Evolutionary conservation across 1,140 invertebrate genomes (phyloP).

Genomic region (Oryctes rhinoceros): DNA sequence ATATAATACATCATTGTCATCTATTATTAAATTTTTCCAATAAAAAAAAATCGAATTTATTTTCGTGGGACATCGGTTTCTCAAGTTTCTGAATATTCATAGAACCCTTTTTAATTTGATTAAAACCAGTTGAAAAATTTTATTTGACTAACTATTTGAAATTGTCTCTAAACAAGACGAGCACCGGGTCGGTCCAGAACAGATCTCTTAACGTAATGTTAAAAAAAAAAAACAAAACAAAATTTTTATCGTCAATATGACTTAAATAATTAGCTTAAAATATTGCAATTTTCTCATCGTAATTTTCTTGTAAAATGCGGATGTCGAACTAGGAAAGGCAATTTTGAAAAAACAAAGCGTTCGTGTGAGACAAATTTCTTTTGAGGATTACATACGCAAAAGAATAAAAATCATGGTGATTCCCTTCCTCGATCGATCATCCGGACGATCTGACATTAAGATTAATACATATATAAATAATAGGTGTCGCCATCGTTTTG

Average conservation of each 20-base stretch:
- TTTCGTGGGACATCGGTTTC: too few species aligned
- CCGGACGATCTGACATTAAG: background rate
- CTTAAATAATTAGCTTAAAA: background rate
- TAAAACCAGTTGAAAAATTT: too few species aligned
- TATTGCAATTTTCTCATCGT: background rate
- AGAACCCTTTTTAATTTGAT: too few species aligned
- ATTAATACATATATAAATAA: conserved; percentile 16
- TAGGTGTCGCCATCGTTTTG: conserved; percentile 20
- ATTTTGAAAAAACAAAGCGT: background rate
- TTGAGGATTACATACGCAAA: background rate
- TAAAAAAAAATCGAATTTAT: too few species aligned
- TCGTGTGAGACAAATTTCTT: background rate
- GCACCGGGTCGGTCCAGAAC: too few species aligned
- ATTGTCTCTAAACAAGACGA: too few species aligned
- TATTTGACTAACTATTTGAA: too few species aligned
- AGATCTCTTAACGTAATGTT: too few species aligned
- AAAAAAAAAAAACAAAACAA: background rate
- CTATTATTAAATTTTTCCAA: too few species aligned
- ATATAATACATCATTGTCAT: too few species aligned
- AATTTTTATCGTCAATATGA: conserved; percentile 5
- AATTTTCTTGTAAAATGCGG: background rate
- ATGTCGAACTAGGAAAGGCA: background rate
- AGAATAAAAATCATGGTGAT: background rate
- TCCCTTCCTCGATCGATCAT: background rate
- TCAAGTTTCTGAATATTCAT: too few species aligned